Base-by-base conservation (phyloP, 2,113 vertebrate genomes). In the Spheniscus mendiculus region DNA sequence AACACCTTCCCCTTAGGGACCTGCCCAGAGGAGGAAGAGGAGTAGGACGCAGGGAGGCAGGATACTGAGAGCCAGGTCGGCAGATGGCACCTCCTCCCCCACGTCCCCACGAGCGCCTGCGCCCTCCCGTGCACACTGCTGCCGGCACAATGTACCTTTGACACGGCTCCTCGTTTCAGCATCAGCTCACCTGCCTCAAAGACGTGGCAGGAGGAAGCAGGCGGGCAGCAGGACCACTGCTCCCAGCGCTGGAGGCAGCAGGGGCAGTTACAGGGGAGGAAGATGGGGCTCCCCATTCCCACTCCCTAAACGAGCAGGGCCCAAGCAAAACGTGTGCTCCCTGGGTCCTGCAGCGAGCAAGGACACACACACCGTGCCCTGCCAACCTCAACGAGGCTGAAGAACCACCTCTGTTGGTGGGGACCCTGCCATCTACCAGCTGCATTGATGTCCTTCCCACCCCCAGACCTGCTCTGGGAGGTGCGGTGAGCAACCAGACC, bases 51-150 rank as follows among this genome's bases (percentile, higher is more conserved):
- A 58, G n/a, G 44, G 44, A 79, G n/a, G 26, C 22, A 73, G 65
- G n/a, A 85, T 47, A 36, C 66, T 47, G 49, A 85, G 36, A 55
- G 59, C 26, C 52, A 58, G 29, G 13, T 44, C 6, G 9, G 49
- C 59, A 86, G 21, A 29, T 9, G n/a, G n/a, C 44, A 73, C 23
- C 71, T 83, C 30, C 4, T 44, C 26, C 17, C 17, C 22, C 1
- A 0, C 6, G 5, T 36, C 42, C 42, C 62, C 6, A 44, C 0
- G 7, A 73, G 29, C 2, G 1, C 25, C 14, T 2, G 2, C 1
- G 2, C 27, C 17, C 20, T 50, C 38, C 50, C 47, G 26, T 2
- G 4, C 62, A 26, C 2, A 0, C 29, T 3, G 1, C 29, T 53
- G 38, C 63, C 15, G 3, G 53, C 55, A 61, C 38, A 62, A 30